Evolutionary conservation across 2,113 vertebrate species (phyloP).

Genomic region (Platysternon megacephalum): DNA sequence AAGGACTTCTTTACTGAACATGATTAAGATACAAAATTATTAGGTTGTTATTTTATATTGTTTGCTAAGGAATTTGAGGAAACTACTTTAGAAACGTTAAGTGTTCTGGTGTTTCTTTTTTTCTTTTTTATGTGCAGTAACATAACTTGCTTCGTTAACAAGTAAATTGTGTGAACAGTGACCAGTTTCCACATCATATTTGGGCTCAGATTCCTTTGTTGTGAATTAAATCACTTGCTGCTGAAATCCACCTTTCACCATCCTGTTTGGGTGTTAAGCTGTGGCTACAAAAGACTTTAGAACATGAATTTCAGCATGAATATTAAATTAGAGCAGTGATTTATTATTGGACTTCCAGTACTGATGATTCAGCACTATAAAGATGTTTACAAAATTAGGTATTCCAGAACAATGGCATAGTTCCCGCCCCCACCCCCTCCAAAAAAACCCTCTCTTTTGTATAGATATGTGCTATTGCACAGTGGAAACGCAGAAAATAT

Average conservation of each 20-base stretch:
- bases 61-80: constrained; percentile 79
- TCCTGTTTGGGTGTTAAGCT: constrained; percentile 44
- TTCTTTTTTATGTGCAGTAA: constrained; percentile 52
- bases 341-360: constrained; percentile 52
- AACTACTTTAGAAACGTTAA: constrained; percentile 76
- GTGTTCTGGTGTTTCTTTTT: constrained; percentile 74
- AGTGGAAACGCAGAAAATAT: constrained; percentile 54
- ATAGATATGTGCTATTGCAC: constrained; percentile 53
- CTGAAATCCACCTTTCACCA: constrained; percentile 55
- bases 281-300: background rate
- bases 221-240: constrained; percentile 65
- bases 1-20: constrained; percentile 84
- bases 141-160: constrained; percentile 28
- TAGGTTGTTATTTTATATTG: constrained; percentile 80
- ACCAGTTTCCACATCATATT: constrained; percentile 31
- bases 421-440: background rate
- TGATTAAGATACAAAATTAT: constrained; percentile 85
- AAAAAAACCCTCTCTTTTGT: constrained; percentile 43
- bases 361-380: constrained; percentile 63
- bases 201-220: constrained; percentile 62
- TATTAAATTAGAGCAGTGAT: constrained; percentile 33
- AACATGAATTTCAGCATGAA: constrained; percentile 49
- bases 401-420: constrained; percentile 50
- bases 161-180: constrained; percentile 56
- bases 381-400: constrained; percentile 66